Conservation (phyloP, 92 coral and sea anemone genomes). For the Palythoa grandis region DNA sequence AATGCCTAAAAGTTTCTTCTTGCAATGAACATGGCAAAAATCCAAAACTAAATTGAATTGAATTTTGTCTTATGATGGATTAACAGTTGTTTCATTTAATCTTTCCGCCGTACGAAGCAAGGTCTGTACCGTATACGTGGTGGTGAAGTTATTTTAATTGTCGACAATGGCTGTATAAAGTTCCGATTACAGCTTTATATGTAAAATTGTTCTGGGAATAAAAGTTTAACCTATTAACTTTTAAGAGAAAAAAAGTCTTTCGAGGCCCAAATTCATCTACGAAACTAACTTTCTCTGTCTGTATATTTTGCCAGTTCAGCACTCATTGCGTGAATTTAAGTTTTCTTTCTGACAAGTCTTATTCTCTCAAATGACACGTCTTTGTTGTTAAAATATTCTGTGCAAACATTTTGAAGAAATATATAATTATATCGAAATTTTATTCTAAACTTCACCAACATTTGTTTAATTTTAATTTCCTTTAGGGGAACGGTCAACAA, state of each 20-base stretch:
- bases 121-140: neutral
- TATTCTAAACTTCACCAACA: neutral
- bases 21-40: conserved; percentile 14
- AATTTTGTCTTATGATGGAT: conserved; percentile 14
- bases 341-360: neutral
- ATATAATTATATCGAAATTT: conserved; percentile 6
- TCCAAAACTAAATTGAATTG: conserved; percentile 35
- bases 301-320: neutral
- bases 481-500: neutral
- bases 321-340: neutral
- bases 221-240: neutral
- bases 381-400: conserved; percentile 17
- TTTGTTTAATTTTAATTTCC: neutral
- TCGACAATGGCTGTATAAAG: conserved; percentile 16
- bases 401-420: conserved; percentile 39
- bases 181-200: conserved; percentile 28
- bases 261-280: neutral
- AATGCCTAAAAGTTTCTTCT: conserved; percentile 33
- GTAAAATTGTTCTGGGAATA: conserved; percentile 1
- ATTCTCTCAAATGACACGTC: conserved; percentile 3
- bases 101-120: neutral
- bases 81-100: neutral
- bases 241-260: neutral
- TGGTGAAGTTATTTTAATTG: conserved; percentile 8
- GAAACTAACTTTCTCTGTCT: neutral